Conservation (phyloP, 2,113 vertebrate genomes). For the Setophaga petechia region DNA sequence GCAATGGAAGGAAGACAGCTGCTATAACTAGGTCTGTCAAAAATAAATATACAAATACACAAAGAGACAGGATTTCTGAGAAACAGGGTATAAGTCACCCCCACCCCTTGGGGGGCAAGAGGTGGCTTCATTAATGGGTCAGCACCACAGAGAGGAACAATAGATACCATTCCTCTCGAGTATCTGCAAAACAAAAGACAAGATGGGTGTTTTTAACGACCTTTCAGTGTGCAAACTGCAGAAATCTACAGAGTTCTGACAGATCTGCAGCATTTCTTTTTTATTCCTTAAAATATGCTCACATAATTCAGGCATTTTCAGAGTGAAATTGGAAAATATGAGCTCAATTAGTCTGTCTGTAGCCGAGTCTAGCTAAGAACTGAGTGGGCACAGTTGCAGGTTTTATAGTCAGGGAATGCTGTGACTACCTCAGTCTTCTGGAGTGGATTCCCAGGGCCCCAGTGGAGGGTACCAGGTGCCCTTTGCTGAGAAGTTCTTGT, state of each 20-base stretch:
- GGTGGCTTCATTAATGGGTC: not conserved
- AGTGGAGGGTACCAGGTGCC: not conserved
- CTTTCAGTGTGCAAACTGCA: not conserved
- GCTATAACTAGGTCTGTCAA: not conserved
- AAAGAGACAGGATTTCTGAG: not conserved
- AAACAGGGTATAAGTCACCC: not conserved
- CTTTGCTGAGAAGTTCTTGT: not conserved
- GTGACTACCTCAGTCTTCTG: not conserved
- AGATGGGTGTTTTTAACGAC: not conserved
- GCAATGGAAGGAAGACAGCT: conserved; percentile 18
- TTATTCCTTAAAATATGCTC: not conserved
- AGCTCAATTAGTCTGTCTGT: not conserved
- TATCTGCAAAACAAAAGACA: not conserved
- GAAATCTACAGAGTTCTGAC: not conserved
- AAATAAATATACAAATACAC: not conserved
- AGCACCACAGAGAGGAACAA: not conserved
- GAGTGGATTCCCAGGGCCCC: not conserved
- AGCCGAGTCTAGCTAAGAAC: not conserved
- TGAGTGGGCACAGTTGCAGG: not conserved
- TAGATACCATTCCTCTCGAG: not conserved
- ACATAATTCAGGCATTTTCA: not conserved
- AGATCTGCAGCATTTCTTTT: not conserved
- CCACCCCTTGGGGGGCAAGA: not conserved
- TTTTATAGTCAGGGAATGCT: not conserved
- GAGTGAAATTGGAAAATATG: not conserved